phyloP scores from a whole-genome alignment of 2,797 vertebrate species.

The Sylvilagus floridanus region DNA sequence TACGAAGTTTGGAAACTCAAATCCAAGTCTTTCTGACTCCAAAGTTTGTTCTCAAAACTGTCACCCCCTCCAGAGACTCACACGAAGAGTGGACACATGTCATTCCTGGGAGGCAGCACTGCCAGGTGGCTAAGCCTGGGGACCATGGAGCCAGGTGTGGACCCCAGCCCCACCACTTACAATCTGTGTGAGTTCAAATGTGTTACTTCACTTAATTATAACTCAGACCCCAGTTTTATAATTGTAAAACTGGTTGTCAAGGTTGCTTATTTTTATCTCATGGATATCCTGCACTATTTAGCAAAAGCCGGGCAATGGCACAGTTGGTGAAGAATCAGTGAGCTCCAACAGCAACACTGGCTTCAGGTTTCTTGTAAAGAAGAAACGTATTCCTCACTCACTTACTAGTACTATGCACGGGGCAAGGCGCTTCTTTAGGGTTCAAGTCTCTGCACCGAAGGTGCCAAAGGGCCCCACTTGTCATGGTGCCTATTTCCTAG shows the following conservation, averaged over 20 bases:
- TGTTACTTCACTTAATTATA: neutral
- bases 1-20: neutral
- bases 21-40: neutral
- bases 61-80: neutral
- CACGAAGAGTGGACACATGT: neutral
- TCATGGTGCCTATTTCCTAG: neutral
- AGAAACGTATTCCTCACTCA: slow-evolving; percentile 28
- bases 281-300: neutral
- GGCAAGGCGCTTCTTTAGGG: neutral
- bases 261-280: neutral
- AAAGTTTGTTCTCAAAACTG: neutral
- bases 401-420: neutral
- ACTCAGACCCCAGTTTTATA: neutral
- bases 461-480: neutral
- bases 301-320: neutral
- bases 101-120: fast-evolving
- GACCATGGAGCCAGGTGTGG: neutral
- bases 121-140: fast-evolving
- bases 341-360: neutral
- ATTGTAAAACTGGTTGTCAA: neutral
- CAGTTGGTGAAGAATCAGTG: neutral
- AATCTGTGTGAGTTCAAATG: neutral
- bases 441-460: neutral
- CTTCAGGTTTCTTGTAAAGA: slow-evolving; percentile 12
- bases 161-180: neutral